Evolutionary conservation across 2,888 invertebrate species (phyloP).

Genomic region (Epinotia nisella): DNA sequence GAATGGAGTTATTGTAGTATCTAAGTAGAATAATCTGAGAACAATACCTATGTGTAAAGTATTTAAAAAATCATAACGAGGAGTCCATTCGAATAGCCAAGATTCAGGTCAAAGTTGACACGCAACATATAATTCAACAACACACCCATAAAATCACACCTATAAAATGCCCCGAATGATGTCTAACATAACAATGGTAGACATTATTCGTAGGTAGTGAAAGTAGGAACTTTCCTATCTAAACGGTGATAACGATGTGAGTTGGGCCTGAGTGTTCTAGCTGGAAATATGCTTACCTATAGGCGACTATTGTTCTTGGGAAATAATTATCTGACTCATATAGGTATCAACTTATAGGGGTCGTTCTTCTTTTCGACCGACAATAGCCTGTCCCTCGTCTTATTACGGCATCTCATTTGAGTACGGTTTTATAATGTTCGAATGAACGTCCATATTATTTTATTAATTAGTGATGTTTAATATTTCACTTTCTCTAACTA

Average conservation of each 20-base stretch:
- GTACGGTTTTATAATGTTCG: too few species aligned
- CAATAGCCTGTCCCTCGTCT: too few species aligned
- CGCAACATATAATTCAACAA: neutral
- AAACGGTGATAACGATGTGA: neutral
- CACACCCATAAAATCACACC: slow-evolving; percentile 5
- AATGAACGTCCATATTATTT: too few species aligned
- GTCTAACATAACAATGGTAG: too few species aligned
- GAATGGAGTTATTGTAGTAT: neutral
- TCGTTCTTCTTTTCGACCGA: too few species aligned
- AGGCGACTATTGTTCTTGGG: slow-evolving; percentile 23
- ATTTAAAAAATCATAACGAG: too few species aligned
- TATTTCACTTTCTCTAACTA: too few species aligned
- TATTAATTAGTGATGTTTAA: too few species aligned
- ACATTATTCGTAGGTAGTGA: neutral
- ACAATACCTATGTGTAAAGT: too few species aligned
- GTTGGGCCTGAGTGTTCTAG: neutral
- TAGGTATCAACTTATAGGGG: too few species aligned
- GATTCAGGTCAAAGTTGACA: slow-evolving; percentile 5
- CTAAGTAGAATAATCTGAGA: neutral
- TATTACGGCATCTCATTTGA: too few species aligned
- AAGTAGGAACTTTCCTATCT: slow-evolving; percentile 1
- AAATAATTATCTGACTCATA: slow-evolving; percentile 15
- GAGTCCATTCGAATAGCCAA: neutral
- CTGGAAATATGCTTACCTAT: slow-evolving; percentile 4
- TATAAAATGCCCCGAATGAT: too few species aligned